These are phyloP conservation scores for Bergia sp. DNA, from an alignment of 92 coral and sea anemone species.

Conservation along the genomic window DNA sequence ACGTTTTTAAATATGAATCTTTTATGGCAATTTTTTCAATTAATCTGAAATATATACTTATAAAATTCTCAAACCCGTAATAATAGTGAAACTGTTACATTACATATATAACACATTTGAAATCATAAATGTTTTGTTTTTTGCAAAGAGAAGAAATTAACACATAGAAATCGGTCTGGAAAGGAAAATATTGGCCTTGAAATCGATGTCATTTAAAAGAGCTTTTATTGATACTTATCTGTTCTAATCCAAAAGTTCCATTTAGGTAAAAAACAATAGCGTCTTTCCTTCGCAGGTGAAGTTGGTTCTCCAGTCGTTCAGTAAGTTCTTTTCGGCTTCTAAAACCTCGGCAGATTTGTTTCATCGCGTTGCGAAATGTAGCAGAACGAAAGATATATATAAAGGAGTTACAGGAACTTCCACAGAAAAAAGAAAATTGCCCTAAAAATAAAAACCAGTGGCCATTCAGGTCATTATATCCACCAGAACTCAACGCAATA, in stretches of 20 bases:
- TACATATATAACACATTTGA: no score
- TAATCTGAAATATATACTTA: no score
- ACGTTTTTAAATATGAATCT: no score
- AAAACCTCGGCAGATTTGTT: neutral
- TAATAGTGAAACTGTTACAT: no score
- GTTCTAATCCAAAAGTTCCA: conserved; percentile 10
- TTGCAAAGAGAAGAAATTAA: no score
- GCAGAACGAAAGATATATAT: neutral
- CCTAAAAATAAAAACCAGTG: neutral
- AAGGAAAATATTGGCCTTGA: no score
- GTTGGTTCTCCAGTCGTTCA: neutral
- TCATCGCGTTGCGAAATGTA: neutral
- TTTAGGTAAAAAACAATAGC: neutral
- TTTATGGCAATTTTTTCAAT: no score
- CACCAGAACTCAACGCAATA: neutral
- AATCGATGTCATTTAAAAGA: no score
- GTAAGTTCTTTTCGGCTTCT: neutral
- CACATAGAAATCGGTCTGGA: no score
- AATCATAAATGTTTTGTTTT: no score
- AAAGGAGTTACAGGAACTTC: conserved; percentile 9
- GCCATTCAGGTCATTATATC: neutral
- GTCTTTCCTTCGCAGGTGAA: neutral
- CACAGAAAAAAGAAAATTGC: neutral
- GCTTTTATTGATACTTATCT: neutral
- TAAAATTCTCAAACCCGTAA: no score